These are phyloP conservation scores for Encarsia formosa DNA, from an alignment of 2,888 invertebrate species.

Conservation along the genomic window DNA sequence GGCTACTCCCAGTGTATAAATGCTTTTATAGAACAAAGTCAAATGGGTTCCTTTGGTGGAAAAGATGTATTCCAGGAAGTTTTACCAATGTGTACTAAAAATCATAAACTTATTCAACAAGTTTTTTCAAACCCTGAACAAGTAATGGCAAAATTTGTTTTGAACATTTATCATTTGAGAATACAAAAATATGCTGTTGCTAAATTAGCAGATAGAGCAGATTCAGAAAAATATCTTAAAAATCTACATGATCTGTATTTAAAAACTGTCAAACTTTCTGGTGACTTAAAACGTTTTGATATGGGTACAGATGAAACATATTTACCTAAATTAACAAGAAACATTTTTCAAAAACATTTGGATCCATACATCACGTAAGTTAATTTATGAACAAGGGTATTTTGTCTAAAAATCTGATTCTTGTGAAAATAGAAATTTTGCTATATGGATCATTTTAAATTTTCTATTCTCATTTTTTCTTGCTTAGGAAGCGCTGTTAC, in stretches of 20 bases:
- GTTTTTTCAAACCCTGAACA: slow-evolving; percentile 95
- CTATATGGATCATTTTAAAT: too few species aligned
- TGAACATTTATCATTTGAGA: slow-evolving; percentile 91
- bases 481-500: too few species aligned
- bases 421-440: too few species aligned
- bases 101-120: slow-evolving; percentile 75
- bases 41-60: slow-evolving; percentile 80
- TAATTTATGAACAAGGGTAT: too few species aligned
- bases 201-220: slow-evolving; percentile 74
- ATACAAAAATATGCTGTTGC: slow-evolving; percentile 81
- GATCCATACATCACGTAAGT: slow-evolving; percentile 70
- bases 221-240: slow-evolving; percentile 82
- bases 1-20: slow-evolving; percentile 95
- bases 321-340: slow-evolving; percentile 71
- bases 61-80: slow-evolving; percentile 90
- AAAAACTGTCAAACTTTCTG: slow-evolving; percentile 73
- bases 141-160: slow-evolving; percentile 96
- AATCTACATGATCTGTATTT: slow-evolving; percentile 87
- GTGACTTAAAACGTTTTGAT: slow-evolving; percentile 69
- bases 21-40: slow-evolving; percentile 94
- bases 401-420: background rate
- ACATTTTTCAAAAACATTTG: slow-evolving; percentile 76
- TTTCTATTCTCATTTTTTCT: too few species aligned
- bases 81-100: slow-evolving; percentile 82
- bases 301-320: slow-evolving; percentile 76